phyloP scores from a whole-genome alignment of 2,888 invertebrate genomes.

The Leptura quadrifasciata region DNA sequence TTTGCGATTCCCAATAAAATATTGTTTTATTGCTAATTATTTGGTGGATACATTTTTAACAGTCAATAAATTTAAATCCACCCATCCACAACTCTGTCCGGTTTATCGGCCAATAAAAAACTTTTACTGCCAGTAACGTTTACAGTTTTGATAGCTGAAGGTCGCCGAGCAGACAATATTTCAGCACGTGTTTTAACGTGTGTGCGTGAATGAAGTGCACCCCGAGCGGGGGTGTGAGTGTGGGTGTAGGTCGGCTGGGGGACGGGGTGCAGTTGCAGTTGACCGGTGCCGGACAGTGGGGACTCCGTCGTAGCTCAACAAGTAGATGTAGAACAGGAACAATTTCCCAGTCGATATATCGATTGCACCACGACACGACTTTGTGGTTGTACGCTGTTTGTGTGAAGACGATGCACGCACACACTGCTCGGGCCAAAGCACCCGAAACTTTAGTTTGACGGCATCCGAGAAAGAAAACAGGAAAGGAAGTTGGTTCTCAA shows the following conservation, averaged over 20 bases:
- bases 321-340: slow-evolving; percentile 71
- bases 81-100: slow-evolving; percentile 15
- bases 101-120: slow-evolving; percentile 12
- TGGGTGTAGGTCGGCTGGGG: slow-evolving; percentile 63
- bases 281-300: slow-evolving; percentile 57
- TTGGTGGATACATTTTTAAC: slow-evolving; percentile 6
- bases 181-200: slow-evolving; percentile 53
- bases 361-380: slow-evolving; percentile 64
- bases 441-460: slow-evolving; percentile 51
- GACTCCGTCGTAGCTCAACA: slow-evolving; percentile 68
- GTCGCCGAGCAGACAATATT: slow-evolving; percentile 28
- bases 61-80: slow-evolving; percentile 14
- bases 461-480: slow-evolving; percentile 45
- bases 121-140: slow-evolving; percentile 8
- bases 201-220: slow-evolving; percentile 69
- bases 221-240: slow-evolving; percentile 61
- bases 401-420: slow-evolving; percentile 55
- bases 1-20: background rate
- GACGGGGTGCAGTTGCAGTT: slow-evolving; percentile 62
- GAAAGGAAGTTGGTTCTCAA: slow-evolving; percentile 44
- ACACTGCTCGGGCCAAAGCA: slow-evolving; percentile 47
- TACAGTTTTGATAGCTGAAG: slow-evolving; percentile 34
- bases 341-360: slow-evolving; percentile 73
- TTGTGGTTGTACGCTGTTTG: slow-evolving; percentile 41
- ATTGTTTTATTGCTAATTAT: background rate